Conservation (phyloP, 2,797 vertebrate species). For the Semotilus atromaculatus region DNA sequence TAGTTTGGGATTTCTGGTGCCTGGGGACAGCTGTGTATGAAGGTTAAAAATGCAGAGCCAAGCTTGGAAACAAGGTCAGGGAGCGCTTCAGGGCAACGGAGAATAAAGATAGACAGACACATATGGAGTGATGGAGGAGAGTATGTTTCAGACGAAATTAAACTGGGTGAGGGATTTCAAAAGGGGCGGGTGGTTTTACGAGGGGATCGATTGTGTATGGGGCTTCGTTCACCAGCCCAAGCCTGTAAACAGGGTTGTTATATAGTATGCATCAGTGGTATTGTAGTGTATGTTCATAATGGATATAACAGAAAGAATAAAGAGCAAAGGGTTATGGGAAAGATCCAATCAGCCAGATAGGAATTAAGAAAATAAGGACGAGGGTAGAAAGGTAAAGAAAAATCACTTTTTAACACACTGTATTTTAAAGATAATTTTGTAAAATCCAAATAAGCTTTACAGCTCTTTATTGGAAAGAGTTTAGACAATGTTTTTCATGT, state of each 20-base stretch:
- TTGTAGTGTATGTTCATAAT: not conserved
- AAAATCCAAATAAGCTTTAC: no score
- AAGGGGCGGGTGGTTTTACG: not conserved
- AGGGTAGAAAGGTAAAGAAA: not conserved
- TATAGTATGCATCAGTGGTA: not conserved
- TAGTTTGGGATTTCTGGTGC: conserved; percentile 36
- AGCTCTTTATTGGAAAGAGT: no score
- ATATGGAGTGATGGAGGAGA: conserved; percentile 5
- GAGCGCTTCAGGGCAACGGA: conserved; percentile 17
- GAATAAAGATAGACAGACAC: not conserved
- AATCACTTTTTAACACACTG: not conserved
- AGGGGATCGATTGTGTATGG: not conserved
- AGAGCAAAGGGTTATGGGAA: conserved; percentile 1
- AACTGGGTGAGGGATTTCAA: conserved; percentile 24
- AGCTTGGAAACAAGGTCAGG: conserved; percentile 44
- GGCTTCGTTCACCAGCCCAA: not conserved
- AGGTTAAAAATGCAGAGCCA: conserved; percentile 38
- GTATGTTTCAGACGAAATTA: conserved; percentile 24
- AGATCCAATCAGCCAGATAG: not conserved
- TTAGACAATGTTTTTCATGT: no score
- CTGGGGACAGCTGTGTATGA: conserved; percentile 24
- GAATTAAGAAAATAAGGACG: not conserved
- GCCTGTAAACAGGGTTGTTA: conserved; percentile 13
- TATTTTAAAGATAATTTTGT: no score
- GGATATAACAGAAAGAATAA: not conserved